Evolutionary conservation across 2,888 invertebrate species (phyloP).

Genomic region (Siphonodentalium dalli): DNA sequence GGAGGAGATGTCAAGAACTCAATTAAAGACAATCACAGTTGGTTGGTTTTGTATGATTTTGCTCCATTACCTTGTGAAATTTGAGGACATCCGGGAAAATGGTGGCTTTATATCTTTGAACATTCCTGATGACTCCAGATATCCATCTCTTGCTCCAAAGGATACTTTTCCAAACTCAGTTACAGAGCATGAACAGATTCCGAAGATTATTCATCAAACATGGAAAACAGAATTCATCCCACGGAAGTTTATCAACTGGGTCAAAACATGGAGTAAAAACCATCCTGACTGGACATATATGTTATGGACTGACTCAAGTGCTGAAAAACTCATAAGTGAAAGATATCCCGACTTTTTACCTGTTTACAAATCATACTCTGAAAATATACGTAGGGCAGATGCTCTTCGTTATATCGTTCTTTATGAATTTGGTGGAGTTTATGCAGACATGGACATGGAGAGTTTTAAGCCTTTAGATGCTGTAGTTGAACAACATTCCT

Average conservation of each 20-base stretch:
- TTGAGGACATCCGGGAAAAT: slow-evolving; percentile 44
- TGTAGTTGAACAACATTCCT: slow-evolving; percentile 41
- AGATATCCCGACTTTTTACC: slow-evolving; percentile 46
- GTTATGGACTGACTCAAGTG: slow-evolving; percentile 61
- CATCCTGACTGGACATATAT: slow-evolving; percentile 62
- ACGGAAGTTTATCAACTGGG: slow-evolving; percentile 45
- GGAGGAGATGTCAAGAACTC: no score
- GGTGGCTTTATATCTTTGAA: slow-evolving; percentile 40
- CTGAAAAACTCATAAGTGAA: slow-evolving; percentile 45
- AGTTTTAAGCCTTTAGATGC: slow-evolving; percentile 50
- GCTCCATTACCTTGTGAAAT: slow-evolving; percentile 44
- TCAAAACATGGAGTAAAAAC: slow-evolving; percentile 50
- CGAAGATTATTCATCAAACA: slow-evolving; percentile 56
- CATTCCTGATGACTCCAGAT: slow-evolving; percentile 32
- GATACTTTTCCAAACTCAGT: slow-evolving; percentile 29
- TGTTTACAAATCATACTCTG: slow-evolving; percentile 48
- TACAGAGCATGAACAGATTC: slow-evolving; percentile 37
- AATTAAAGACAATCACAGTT: slow-evolving; percentile 28
- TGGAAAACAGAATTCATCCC: slow-evolving; percentile 51
- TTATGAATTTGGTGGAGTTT: slow-evolving; percentile 59
- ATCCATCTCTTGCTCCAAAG: slow-evolving; percentile 24
- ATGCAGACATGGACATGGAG: slow-evolving; percentile 60
- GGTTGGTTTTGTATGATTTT: slow-evolving; percentile 25
- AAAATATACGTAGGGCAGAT: slow-evolving; percentile 55
- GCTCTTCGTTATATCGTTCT: slow-evolving; percentile 58